Base-by-base conservation (phyloP, 2,113 vertebrate genomes). In the Nibea albiflora region DNA sequence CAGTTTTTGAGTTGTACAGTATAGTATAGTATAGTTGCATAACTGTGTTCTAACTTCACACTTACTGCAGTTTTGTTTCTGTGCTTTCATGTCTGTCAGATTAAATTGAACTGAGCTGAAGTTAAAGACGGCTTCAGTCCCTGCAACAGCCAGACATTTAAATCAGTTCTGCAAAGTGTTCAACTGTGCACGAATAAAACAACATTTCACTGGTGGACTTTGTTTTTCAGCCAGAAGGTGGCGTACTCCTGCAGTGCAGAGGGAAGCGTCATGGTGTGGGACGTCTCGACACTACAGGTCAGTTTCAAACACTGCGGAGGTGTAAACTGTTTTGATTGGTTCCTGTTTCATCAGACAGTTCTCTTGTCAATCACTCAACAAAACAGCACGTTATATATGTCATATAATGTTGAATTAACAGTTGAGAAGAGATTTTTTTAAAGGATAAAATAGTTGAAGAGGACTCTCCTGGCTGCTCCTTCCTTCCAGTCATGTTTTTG, bases 161-260 rank as follows among this genome's bases (percentile, higher is more conserved):
- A 35, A 47, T 35, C 1, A 76, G 11, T 26, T 54, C 15, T 26
- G 24, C 5, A 8, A 52, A 24, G 22, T 22, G 19, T 42, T 53
- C 50, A n/a, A 9, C 5, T 53, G 50, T 20, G n/a, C 19, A 53
- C 11, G 50, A 49, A 39, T 28, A 2, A 8, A n/a, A 11, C 42
- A 22, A 17, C 3, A 62, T 70, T 0, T 39, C 5, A 50, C 5
- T 31, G 3, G 4, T 10, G 10, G 11, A 28, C 12, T 81, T 22
- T 86, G 42, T 58, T 71, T 26, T 85, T 69, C 80, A 85, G 91
- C 78, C 76, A 84, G 84, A 96, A 93, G 1, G 93, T 96, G 86
- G 96, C 96, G 0, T 99, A 97, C 88, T 99, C 98, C 0, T 97
- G 98, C 95, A 98, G 98, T 19, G 74, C 84, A 3, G 98, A 99